Evolutionary conservation across 2,113 vertebrate species (phyloP), one percentile per base, ranked within the genome.

Genomic region (Eleginops maclovinus): DNA sequence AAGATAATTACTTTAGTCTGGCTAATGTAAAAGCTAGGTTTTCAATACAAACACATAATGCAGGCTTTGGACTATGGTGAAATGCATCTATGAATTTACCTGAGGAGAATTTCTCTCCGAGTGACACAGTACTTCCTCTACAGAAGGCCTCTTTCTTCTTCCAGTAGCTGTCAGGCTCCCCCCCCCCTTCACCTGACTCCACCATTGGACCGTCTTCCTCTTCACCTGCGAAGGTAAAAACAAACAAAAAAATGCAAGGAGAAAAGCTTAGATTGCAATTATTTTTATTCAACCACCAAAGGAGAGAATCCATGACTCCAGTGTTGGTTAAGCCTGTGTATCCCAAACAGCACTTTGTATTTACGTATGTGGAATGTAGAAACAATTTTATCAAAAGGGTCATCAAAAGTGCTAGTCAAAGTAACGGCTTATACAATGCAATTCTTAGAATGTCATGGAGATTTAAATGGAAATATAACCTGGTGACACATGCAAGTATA

Each of bases 61-160:
- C 59, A 62, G 13, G n/a, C 7, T 17, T 16, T 58, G 28, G 24
- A 50, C 17, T 49, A 3, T 41, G 24, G 3, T 0, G 1, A 62
- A 53, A 72, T 16, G 40, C 3, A 0, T 36, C 5, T 19, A 24
- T 9, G 40, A 68, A 72, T 59, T 1, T 90, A 97, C 96, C 97
- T 96, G 95, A 90, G 26, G 93, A 91, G 79, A 95, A 95, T 78
- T 88, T 92, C 59, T 96, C 94, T 54, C 93, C 88, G 65, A 95
- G 86, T 53, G 95, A 94, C 49, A 92, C 74, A 0, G 79, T 92
- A 51, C 92, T 94, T 46, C 91, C 89, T 86, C 81, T 77, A 16
- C 89, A 79, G 56, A 93, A 91, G 19, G 92, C 87, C 59, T 92
- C 91, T 72, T 94, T 94, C 87, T 84, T 93, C 84, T 89, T 94